phyloP scores from a whole-genome alignment of 1,140 invertebrate species.

The Drosophila orosa region DNA sequence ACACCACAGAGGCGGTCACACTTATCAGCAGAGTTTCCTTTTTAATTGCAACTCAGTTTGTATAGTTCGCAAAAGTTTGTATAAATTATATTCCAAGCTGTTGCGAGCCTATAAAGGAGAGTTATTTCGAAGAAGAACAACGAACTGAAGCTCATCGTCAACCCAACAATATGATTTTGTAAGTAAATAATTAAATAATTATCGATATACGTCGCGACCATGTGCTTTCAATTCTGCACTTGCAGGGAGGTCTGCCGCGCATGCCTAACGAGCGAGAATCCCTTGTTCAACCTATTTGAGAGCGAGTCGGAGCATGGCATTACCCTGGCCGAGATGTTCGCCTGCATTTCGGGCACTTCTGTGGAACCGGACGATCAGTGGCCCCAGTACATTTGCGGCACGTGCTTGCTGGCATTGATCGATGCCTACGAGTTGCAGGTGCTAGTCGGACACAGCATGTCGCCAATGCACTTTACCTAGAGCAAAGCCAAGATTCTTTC shows the following conservation, averaged over 20 bases:
- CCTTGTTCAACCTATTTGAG: not conserved
- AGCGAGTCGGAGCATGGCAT: not conserved
- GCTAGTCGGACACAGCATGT: fast-evolving
- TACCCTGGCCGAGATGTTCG: not conserved
- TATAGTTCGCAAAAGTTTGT: no score
- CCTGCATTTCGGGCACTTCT: not conserved
- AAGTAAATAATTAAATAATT: not conserved
- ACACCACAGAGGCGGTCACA: not conserved
- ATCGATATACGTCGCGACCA: no score
- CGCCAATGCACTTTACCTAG: no score
- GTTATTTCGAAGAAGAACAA: not conserved
- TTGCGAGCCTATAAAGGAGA: not conserved
- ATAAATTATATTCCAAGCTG: no score
- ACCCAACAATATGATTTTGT: not conserved
- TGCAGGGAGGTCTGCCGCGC: not conserved
- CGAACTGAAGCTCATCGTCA: not conserved
- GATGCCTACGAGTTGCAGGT: not conserved
- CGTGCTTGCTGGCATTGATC: not conserved
- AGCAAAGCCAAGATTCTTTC: not conserved
- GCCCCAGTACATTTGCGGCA: not conserved
- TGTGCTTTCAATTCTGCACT: not conserved
- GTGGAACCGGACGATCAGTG: not conserved
- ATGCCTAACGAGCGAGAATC: fast-evolving
- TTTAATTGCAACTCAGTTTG: not conserved
- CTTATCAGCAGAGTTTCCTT: not conserved